A percentile compares a stretch with the other conserved stretches of the same genome.
Conservation (phyloP, 1,140 invertebrate genomes). For the Drosophila repletoides region DNA sequence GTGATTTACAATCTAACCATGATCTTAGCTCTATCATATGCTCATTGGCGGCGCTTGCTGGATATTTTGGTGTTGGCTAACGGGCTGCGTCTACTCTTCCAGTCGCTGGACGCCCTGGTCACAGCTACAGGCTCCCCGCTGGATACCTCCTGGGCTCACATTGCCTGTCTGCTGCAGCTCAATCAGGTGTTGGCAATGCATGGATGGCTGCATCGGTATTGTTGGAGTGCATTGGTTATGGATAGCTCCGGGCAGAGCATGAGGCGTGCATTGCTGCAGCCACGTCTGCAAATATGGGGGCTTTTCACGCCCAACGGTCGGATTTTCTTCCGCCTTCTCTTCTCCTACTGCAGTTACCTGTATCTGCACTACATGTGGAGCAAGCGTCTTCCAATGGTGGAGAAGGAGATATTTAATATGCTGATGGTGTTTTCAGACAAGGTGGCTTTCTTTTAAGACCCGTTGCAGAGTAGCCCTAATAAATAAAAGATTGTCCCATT, state of each 20-base stretch:
- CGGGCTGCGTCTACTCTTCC: constrained; percentile 32
- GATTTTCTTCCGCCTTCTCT: constrained; percentile 42
- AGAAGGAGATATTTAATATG: constrained; percentile 34
- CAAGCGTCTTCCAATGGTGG: constrained; percentile 27
- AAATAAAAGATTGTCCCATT: constrained; percentile 8
- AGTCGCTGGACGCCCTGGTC: constrained; percentile 25
- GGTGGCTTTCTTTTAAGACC: not conserved
- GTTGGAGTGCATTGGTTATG: constrained; percentile 4
- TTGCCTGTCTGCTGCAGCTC: constrained; percentile 35
- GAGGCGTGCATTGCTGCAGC: constrained; percentile 13
- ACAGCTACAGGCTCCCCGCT: not conserved
- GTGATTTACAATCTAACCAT: constrained; percentile 47
- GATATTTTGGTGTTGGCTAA: constrained; percentile 32
- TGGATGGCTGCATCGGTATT: constrained; percentile 35
- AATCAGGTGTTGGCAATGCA: constrained; percentile 31
- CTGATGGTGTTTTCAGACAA: not conserved
- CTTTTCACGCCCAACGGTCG: constrained; percentile 42
- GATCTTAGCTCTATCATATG: constrained; percentile 41
- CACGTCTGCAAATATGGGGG: constrained; percentile 32
- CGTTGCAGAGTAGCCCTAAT: not conserved
- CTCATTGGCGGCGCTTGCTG: constrained; percentile 22
- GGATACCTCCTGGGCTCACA: constrained; percentile 43
- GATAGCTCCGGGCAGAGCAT: constrained; percentile 27
- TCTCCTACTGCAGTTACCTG: constrained; percentile 36
- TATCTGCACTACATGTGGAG: constrained; percentile 47